Conservation (phyloP, 2,888 invertebrate species). For the Netelia fuscicornis region DNA sequence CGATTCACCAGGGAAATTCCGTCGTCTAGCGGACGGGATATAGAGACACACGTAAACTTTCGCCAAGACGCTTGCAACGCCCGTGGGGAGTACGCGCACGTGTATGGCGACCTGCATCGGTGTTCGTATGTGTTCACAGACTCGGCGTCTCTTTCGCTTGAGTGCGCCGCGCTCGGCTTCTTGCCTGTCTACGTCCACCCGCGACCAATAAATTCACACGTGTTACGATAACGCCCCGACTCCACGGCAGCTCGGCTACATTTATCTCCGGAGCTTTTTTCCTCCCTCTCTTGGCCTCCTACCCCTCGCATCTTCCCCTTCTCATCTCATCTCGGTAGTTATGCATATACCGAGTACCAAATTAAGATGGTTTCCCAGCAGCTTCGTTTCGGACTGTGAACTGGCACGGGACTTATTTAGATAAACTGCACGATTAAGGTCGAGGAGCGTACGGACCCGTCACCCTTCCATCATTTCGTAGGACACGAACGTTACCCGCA, state of each 20-base stretch:
- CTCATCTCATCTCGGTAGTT: conserved; percentile 50
- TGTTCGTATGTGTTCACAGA: conserved; percentile 22
- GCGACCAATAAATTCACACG: conserved; percentile 71
- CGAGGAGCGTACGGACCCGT: conserved; percentile 41
- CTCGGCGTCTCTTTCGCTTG: conserved; percentile 42
- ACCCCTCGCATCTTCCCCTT: background rate
- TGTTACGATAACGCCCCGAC: conserved; percentile 63
- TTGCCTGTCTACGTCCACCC: conserved; percentile 53
- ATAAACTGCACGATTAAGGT: conserved; percentile 10
- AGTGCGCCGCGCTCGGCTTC: conserved; percentile 42
- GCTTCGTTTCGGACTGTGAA: conserved; percentile 4
- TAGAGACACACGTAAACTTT: conserved; percentile 76
- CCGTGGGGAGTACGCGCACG: conserved; percentile 56
- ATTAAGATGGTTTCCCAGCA: conserved; percentile 37
- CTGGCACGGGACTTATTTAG: conserved; percentile 36
- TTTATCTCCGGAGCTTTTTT: conserved; percentile 46
- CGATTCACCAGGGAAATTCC: conserved; percentile 79
- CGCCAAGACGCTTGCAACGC: conserved; percentile 68
- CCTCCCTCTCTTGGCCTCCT: conserved; percentile 3
- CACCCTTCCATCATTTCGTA: conserved; percentile 27
- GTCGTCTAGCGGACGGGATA: conserved; percentile 71
- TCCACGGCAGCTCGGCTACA: conserved; percentile 57
- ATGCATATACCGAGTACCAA: conserved; percentile 39
- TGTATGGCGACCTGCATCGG: conserved; percentile 8
- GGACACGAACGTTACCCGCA: conserved; percentile 3